Base-by-base conservation (phyloP, 2,113 vertebrate species). In the Galbula dea region DNA sequence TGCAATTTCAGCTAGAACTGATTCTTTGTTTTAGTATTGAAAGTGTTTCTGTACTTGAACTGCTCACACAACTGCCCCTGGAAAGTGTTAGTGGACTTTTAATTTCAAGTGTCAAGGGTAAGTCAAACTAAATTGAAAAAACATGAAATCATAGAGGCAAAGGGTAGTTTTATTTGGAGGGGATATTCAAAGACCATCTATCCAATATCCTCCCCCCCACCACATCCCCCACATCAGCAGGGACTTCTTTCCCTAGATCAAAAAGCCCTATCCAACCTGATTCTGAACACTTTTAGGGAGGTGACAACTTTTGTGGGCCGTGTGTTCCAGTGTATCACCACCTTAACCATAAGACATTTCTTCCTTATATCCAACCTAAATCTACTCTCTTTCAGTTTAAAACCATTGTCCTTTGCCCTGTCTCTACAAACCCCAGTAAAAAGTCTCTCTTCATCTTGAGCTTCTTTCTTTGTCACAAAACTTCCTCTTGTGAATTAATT, bases 201-300 rank as follows among this genome's bases (percentile, higher is more conserved):
- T 59, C 22, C 27, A 51, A 20, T 2, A 0, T 2, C 2, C 6
- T 16, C n/a, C n/a, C n/a, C n/a, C n/a, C n/a, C n/a, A n/a, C n/a
- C n/a, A n/a, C n/a, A n/a, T n/a, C n/a, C n/a, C 27, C 37, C 12
- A 7, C 10, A 11, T 2, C 1, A 5, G 7, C 12, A 34, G 32
- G 3, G 20, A 26, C 4, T 30, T 51, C 36, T 67, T 81, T 43
- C n/a, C 19, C 22, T 62, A 19, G 29, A 34, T 48, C 14, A 63
- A 63, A 52, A n/a, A n/a, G 19, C 1, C 7, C 23, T 17, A 9
- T 48, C 26, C 16, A 82, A 10, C 11, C 10, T 58, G 54, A 30
- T 41, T 57, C 67, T n/a, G 18, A 58, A 54, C 15, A 63, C 11
- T 58, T 65, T 5, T n/a, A 73, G 10, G 18, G 23, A 46, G 7